Base-by-base conservation (phyloP, 1,140 invertebrate species). In the Bombus superbus region DNA sequence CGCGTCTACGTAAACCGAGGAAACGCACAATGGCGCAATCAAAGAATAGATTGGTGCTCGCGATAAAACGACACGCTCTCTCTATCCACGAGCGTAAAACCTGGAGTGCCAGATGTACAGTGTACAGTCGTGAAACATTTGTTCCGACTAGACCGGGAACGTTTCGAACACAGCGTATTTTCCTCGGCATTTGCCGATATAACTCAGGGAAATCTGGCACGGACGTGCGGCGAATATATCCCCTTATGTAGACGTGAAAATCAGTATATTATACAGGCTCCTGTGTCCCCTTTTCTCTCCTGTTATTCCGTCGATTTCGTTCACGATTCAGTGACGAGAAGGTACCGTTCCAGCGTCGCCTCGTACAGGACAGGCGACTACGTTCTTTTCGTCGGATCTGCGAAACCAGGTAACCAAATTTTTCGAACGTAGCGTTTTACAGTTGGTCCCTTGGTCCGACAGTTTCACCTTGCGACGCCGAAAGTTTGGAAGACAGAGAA, bases 161-260 rank as follows among this genome's bases (percentile, higher is more conserved):
- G 59, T 83, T 77, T 32, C 62, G 81, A 77, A 68, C 81, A 32
- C 81, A 66, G 57, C 81, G 47, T 62, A 83, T 83, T 83, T 83
- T 77, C 81, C 73, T 47, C 44, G 2, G 73, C 81, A 83, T 83
- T 83, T 83, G 81, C 73, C 73, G 73, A 68, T 83, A 83, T 83
- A 83, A 83, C 81, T 68, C 73, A 77, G 77, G 73, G 35, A 83
- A 83, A 83, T 76, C 81, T 83, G 81, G 73, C 73, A 77, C 81
- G 62, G 40, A 83, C 81, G 81, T 83, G 81, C 47, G 35, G 25
- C 81, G 73, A 83, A 83, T 83, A 77, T 68, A 83, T 68, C 73
- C 72, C 53, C 13, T 44, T 62, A 18, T 35, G 9, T 76, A 53
- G 32, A 68, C 81, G 81, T 35, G 73, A 77, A 76, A 77, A 83